These are phyloP conservation scores for Schizotus pectinicornis DNA, from an alignment of 2,888 invertebrate species.

Conservation along the genomic window DNA sequence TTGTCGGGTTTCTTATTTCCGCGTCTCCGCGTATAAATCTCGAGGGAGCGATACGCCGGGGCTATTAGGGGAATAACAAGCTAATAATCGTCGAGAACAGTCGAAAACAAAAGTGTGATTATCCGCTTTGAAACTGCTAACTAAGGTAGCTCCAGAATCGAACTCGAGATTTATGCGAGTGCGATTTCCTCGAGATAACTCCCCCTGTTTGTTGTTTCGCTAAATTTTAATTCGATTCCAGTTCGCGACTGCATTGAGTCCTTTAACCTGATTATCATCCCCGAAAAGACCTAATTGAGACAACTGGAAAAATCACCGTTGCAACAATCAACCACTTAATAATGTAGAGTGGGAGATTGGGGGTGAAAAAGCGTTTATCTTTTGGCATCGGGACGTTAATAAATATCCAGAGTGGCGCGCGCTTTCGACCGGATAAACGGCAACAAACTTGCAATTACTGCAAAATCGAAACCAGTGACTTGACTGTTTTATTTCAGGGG, in stretches of 20 bases:
- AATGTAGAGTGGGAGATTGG: too few species aligned
- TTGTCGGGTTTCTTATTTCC: constrained; percentile 10
- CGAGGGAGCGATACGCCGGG: constrained; percentile 42
- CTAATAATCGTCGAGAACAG: constrained; percentile 71
- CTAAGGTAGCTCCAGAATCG: constrained; percentile 50
- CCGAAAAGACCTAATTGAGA: constrained; percentile 15
- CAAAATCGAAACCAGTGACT: constrained; percentile 28
- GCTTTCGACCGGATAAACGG: constrained; percentile 43
- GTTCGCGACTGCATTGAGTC: constrained; percentile 9
- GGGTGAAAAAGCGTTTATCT: constrained; percentile 10
- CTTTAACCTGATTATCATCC: constrained; percentile 16
- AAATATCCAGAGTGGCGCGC: constrained; percentile 30
- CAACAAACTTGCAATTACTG: constrained; percentile 35
- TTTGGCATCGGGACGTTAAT: constrained; percentile 28
- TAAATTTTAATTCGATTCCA: constrained; percentile 21
- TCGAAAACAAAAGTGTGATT: constrained; percentile 75
- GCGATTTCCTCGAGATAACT: constrained; percentile 45
- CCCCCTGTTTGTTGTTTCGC: constrained; percentile 25
- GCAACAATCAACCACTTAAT: background rate
- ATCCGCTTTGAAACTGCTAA: constrained; percentile 57
- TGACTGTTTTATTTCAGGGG: constrained; percentile 30
- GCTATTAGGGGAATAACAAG: constrained; percentile 64
- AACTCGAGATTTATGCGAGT: constrained; percentile 50
- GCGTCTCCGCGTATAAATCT: constrained; percentile 34
- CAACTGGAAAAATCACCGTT: constrained; percentile 10